A percentile compares a stretch with the other conserved stretches of the same genome.
phyloP scores from a whole-genome alignment of 2,113 vertebrate species.

The Nycticebus coucang region DNA sequence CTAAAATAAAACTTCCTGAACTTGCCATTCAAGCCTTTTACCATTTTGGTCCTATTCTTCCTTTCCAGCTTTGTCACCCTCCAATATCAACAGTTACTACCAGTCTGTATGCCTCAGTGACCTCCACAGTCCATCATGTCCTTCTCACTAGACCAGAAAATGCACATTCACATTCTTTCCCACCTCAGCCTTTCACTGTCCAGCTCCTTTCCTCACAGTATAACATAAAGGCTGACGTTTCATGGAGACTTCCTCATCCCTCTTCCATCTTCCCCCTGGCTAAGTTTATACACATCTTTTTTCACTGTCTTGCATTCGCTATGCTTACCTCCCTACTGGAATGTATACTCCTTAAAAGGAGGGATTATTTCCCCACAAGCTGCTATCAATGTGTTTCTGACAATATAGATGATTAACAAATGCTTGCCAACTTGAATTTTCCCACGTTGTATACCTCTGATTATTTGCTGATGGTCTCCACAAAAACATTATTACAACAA shows the following conservation, averaged over 20 bases:
- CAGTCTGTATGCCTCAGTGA: not conserved
- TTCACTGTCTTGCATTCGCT: not conserved
- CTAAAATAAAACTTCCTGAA: not conserved
- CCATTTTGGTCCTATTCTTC: not conserved
- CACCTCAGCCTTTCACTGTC: not conserved
- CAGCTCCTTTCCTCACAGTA: not conserved
- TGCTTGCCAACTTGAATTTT: not conserved
- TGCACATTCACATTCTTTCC: too few relatives aligned
- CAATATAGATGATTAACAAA: not conserved
- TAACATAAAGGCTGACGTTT: not conserved
- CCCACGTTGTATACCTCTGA: constrained; percentile 85
- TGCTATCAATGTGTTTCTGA: not conserved
- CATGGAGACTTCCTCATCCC: not conserved
- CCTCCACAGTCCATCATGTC: not conserved
- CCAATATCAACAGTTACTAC: rapidly evolving
- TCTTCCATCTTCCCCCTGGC: not conserved
- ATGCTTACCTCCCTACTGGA: not conserved
- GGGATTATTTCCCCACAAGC: not conserved
- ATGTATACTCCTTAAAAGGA: not conserved
- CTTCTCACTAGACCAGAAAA: not conserved
- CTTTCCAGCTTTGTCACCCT: not conserved
- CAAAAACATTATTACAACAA: constrained; percentile 93
- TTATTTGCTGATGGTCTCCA: constrained; percentile 94
- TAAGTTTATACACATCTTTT: not conserved
- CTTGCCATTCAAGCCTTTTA: not conserved